These are phyloP conservation scores for Exaiptasia diaphana DNA, from an alignment of 64 coral and sea anemone genomes.

Conservation along the genomic window DNA sequence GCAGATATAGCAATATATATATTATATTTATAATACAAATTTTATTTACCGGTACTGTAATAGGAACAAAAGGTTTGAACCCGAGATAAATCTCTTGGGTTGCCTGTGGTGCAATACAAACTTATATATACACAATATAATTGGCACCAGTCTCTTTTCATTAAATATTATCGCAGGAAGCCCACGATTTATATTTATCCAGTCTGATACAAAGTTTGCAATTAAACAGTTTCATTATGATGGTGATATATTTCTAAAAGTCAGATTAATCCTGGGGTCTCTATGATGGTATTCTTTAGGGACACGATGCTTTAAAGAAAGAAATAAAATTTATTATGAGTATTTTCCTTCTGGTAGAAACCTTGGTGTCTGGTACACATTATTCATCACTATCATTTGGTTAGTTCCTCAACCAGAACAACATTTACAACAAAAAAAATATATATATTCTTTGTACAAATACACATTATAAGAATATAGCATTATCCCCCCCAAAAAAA, in stretches of 20 bases:
- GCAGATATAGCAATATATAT: too few relatives aligned
- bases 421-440: background rate
- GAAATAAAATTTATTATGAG: background rate
- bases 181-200: background rate
- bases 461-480: background rate
- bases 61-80: too few relatives aligned
- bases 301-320: conserved; percentile 69
- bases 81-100: too few relatives aligned
- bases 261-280: conserved; percentile 65
- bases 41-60: too few relatives aligned
- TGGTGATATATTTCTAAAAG: conserved; percentile 63
- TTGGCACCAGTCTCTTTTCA: background rate
- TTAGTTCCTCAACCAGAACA: background rate
- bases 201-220: background rate
- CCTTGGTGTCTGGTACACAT: background rate
- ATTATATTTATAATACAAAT: too few relatives aligned
- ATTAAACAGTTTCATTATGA: too few relatives aligned
- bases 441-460: background rate
- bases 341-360: too few relatives aligned
- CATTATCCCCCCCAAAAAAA: background rate
- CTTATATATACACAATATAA: too few relatives aligned
- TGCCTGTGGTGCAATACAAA: too few relatives aligned
- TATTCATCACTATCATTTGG: background rate
- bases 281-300: conserved; percentile 78
- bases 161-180: background rate